A percentile compares a stretch with the other conserved stretches of the same genome.
Evolutionary conservation across 2,797 vertebrate species (phyloP).

Genomic region (Sebastes alutus): DNA sequence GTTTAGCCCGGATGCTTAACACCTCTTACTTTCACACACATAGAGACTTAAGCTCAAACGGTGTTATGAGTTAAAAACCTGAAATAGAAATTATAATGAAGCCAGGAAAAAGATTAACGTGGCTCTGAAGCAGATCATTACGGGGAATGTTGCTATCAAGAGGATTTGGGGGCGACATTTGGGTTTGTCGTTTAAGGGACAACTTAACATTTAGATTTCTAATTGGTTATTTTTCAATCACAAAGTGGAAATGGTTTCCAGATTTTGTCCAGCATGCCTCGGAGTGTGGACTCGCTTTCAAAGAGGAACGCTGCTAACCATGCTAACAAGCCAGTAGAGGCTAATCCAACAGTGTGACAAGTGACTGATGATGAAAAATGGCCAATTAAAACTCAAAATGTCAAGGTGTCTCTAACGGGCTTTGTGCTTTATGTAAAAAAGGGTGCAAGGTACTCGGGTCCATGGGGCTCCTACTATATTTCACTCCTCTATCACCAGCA

Average conservation of each 20-base stretch:
- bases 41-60: slow-evolving; percentile 21
- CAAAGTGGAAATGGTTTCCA: slow-evolving; percentile 14
- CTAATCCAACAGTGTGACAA: slow-evolving; percentile 32
- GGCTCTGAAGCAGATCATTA: slow-evolving; percentile 28
- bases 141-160: slow-evolving; percentile 8
- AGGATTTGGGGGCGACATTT: slow-evolving; percentile 34
- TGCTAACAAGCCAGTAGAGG: slow-evolving; percentile 36
- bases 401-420: slow-evolving; percentile 20
- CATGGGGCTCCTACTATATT: slow-evolving; percentile 2
- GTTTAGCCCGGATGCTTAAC: slow-evolving; percentile 39
- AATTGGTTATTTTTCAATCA: slow-evolving; percentile 36
- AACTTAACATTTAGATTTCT: slow-evolving; percentile 38
- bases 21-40: background rate
- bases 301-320: slow-evolving; percentile 4
- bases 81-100: slow-evolving; percentile 16
- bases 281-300: background rate
- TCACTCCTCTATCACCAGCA: slow-evolving; percentile 19
- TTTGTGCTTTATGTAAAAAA: slow-evolving; percentile 4
- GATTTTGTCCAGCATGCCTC: background rate
- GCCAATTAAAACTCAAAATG: slow-evolving; percentile 60
- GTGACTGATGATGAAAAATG: slow-evolving; percentile 50
- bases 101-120: slow-evolving; percentile 12
- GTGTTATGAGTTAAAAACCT: slow-evolving; percentile 11
- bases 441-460: background rate
- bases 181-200: slow-evolving; percentile 5